A percentile compares a stretch with the other conserved stretches of the same genome.
phyloP scores from a whole-genome alignment of 2,113 vertebrate species.

The Crotalus helleri region DNA sequence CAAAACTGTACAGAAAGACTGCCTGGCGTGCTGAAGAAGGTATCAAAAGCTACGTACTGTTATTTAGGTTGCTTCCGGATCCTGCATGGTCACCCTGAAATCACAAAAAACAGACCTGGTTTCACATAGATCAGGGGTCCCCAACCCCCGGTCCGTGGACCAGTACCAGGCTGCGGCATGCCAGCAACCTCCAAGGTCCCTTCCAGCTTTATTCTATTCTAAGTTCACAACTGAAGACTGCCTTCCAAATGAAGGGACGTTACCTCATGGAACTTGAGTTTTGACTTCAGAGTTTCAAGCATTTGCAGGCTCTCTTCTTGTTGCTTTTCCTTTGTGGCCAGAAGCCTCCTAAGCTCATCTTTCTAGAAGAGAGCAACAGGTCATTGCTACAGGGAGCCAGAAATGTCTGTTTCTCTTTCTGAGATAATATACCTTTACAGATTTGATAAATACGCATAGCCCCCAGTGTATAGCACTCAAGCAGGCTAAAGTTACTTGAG shows the following conservation, averaged over 20 bases:
- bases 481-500: background rate
- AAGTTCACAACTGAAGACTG: too few relatives aligned
- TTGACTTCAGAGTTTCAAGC: slow-evolving; percentile 85
- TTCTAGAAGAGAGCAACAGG: slow-evolving; percentile 69
- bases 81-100: slow-evolving; percentile 66
- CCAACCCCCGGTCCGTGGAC: too few relatives aligned
- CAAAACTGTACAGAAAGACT: background rate
- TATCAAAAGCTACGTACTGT: slow-evolving; percentile 55
- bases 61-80: slow-evolving; percentile 61
- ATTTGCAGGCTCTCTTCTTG: slow-evolving; percentile 83
- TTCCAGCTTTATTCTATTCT: too few relatives aligned
- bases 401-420: background rate
- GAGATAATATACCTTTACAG: background rate
- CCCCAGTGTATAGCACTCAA: too few relatives aligned
- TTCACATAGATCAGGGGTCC: background rate
- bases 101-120: slow-evolving; percentile 28
- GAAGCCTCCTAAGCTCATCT: slow-evolving; percentile 82
- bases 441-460: background rate
- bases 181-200: too few relatives aligned
- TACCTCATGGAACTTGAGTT: slow-evolving; percentile 86
- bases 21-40: background rate
- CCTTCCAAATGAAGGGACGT: slow-evolving; percentile 32
- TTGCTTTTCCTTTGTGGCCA: slow-evolving; percentile 81
- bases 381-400: background rate
- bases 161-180: too few relatives aligned